These are phyloP conservation scores for Phortica okadai DNA, from an alignment of 2,888 invertebrate species.

Conservation along the genomic window DNA sequence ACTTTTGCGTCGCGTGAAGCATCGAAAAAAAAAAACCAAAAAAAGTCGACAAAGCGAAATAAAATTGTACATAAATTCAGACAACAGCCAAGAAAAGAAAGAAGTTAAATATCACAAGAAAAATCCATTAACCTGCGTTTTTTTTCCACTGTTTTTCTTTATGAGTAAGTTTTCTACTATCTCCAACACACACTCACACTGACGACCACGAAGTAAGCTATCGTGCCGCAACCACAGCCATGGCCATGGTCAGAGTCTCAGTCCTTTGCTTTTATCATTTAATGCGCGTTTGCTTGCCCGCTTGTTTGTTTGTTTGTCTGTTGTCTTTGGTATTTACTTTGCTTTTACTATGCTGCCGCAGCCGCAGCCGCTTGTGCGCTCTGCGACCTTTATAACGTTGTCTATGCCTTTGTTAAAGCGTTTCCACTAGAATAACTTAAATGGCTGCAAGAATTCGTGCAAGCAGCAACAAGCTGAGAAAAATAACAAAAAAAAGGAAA, in stretches of 20 bases:
- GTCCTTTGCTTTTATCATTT: constrained; percentile 51
- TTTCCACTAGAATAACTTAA: constrained; percentile 22
- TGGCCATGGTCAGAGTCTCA: constrained; percentile 30
- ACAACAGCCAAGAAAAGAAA: constrained; percentile 4
- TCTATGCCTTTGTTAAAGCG: background rate
- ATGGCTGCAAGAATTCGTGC: background rate
- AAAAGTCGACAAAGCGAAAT: constrained; percentile 25
- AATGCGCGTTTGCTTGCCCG: constrained; percentile 50
- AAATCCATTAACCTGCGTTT: constrained; percentile 67
- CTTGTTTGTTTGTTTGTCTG: constrained; percentile 40
- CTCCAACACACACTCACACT: constrained; percentile 10
- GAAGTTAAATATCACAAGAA: constrained; percentile 65
- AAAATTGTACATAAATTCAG: constrained; percentile 31
- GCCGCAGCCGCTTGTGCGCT: background rate
- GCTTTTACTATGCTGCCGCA: background rate
- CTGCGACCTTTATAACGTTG: background rate
- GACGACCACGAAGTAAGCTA: background rate
- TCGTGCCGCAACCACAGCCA: no score
- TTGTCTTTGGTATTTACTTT: constrained; percentile 10
- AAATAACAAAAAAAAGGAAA: background rate
- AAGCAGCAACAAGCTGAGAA: no score
- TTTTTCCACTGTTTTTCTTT: constrained; percentile 48
- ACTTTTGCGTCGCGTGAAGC: constrained; percentile 50
- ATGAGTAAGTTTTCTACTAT: constrained; percentile 47
- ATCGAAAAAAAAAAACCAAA: constrained; percentile 16